Evolutionary conservation across 2,797 vertebrate species (phyloP).

Genomic region (Monodelphis domestica): DNA sequence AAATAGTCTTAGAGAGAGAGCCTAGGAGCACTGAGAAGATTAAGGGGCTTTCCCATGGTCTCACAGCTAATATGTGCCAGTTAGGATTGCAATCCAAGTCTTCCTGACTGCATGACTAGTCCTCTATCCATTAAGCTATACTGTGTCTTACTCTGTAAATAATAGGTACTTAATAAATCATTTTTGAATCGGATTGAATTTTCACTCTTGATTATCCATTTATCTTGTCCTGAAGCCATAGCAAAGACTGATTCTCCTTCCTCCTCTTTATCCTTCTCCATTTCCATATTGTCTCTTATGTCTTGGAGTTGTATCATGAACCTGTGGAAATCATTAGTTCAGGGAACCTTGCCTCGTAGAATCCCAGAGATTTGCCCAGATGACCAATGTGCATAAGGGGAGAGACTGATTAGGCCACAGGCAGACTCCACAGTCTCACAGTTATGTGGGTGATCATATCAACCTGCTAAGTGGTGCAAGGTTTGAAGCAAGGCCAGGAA

Average conservation of each 20-base stretch:
- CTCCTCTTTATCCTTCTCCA: background rate
- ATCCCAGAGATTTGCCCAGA: background rate
- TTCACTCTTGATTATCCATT: background rate
- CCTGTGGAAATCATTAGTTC: background rate
- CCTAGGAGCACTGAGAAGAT: background rate
- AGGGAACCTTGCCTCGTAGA: background rate
- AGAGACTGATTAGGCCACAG: background rate
- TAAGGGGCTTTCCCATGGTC: background rate
- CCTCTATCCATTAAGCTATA: background rate
- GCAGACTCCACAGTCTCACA: background rate
- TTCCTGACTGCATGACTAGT: background rate
- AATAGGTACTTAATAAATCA: background rate
- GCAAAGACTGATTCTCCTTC: background rate
- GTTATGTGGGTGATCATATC: background rate
- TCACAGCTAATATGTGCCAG: background rate
- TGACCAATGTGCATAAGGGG: background rate
- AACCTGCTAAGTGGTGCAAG: background rate
- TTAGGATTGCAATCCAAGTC: fast-evolving
- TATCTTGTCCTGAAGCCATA: background rate
- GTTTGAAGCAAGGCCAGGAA: background rate
- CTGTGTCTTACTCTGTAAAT: background rate
- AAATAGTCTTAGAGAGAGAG: background rate
- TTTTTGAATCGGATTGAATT: background rate
- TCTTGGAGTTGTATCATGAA: background rate
- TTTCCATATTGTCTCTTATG: background rate